These are phyloP conservation scores for Channa argus DNA, from an alignment of 2,113 vertebrate genomes.

Conservation along the genomic window DNA sequence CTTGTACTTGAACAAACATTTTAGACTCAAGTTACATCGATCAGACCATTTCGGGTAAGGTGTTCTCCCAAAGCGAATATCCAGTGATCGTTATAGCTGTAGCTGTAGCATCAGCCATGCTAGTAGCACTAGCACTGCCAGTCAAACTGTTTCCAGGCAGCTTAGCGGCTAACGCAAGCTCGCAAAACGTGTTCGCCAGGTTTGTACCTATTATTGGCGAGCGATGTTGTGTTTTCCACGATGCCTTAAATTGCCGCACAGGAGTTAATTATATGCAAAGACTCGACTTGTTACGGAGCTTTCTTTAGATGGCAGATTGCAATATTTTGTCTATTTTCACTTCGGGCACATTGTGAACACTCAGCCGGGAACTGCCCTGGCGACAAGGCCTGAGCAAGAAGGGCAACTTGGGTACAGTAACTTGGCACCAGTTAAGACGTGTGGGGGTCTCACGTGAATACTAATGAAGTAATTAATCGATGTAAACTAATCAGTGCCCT, in stretches of 20 bases:
- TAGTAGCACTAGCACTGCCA: conserved; percentile 56
- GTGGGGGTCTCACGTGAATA: fast-evolving
- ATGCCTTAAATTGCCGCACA: fast-evolving
- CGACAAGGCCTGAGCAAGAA: conserved; percentile 54
- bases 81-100: not conserved
- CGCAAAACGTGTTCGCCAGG: conserved; percentile 68
- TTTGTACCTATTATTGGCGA: not conserved
- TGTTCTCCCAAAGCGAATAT: not conserved
- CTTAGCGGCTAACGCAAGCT: conserved; percentile 61
- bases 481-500: not conserved
- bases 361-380: conserved; percentile 28
- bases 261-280: not conserved
- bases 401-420: conserved; percentile 22
- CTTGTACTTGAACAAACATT: not conserved
- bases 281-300: fast-evolving
- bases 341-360: conserved; percentile 55
- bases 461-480: too few species aligned
- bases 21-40: not conserved
- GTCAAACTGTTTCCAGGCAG: not conserved
- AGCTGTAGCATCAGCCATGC: conserved; percentile 41
- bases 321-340: not conserved
- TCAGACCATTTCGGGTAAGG: not conserved
- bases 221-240: not conserved
- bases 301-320: fast-evolving
- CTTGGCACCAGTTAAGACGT: not conserved